These are phyloP conservation scores for Stenchaetothrips biformis DNA, from an alignment of 2,888 invertebrate species.

Conservation along the genomic window DNA sequence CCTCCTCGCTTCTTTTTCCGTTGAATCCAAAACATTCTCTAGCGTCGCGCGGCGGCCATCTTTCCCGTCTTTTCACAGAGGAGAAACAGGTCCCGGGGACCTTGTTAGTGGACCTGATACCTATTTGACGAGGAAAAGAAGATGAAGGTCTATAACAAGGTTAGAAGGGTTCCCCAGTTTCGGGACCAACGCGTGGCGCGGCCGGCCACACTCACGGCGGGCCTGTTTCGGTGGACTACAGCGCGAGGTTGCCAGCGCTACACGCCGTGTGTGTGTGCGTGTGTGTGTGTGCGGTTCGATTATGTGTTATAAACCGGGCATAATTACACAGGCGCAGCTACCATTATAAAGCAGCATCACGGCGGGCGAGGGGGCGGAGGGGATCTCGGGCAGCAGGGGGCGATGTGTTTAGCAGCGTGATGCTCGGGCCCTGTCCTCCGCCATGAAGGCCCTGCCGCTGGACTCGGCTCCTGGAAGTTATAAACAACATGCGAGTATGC, in stretches of 20 bases:
- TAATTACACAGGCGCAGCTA: conserved; percentile 15
- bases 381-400: neutral
- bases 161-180: neutral
- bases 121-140: neutral
- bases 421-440: neutral
- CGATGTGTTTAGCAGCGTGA: neutral
- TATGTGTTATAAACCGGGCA: conserved; percentile 22
- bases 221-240: neutral
- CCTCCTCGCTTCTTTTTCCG: too few relatives aligned
- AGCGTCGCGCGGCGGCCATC: too few relatives aligned
- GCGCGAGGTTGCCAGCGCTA: neutral
- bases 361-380: neutral
- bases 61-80: too few relatives aligned
- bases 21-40: too few relatives aligned
- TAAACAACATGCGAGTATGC: neutral
- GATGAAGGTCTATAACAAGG: neutral
- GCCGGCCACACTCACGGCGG: too few relatives aligned
- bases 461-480: neutral
- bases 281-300: conserved; percentile 22
- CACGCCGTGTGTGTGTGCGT: neutral
- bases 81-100: too few relatives aligned
- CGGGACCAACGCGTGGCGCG: neutral
- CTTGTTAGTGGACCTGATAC: too few relatives aligned
- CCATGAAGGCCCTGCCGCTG: neutral
- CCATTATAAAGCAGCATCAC: conserved; percentile 14